These are phyloP conservation scores for Hypselothyrea guttata DNA, from an alignment of 2,888 invertebrate genomes.

Conservation along the genomic window DNA sequence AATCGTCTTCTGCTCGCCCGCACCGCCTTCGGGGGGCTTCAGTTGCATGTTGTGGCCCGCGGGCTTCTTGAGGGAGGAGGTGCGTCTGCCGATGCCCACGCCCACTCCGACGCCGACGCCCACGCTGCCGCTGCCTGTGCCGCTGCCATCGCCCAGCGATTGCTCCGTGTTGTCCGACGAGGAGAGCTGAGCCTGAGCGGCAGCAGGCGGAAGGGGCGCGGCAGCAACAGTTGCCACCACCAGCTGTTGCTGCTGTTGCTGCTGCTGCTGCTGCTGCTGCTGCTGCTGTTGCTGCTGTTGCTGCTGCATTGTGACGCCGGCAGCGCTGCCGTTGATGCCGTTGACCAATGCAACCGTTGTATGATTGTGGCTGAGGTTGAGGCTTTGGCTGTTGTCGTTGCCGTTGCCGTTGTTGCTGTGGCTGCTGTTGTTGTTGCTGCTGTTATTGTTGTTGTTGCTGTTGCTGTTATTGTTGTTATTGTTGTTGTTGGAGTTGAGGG, in stretches of 20 bases:
- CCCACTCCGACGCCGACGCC: no score
- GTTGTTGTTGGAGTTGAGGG: conserved; percentile 81
- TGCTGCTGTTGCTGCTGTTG: conserved; percentile 21
- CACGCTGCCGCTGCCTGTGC: no score
- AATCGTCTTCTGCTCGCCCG: conserved; percentile 80
- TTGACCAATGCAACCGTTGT: conserved; percentile 56
- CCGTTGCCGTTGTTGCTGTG: background rate
- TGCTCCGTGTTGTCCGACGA: conserved; percentile 82
- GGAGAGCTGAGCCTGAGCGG: conserved; percentile 48
- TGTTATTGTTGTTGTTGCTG: conserved; percentile 45
- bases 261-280: conserved; percentile 7
- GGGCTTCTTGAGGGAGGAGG: conserved; percentile 76
- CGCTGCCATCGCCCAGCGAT: conserved; percentile 64
- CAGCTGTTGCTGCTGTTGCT: conserved; percentile 35
- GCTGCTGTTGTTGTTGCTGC: conserved; percentile 23
- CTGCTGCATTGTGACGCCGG: conserved; percentile 50
- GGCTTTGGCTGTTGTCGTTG: conserved; percentile 42
- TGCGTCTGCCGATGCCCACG: conserved; percentile 44
- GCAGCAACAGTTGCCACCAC: background rate
- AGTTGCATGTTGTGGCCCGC: conserved; percentile 37
- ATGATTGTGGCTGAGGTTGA: conserved; percentile 4
- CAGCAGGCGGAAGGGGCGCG: background rate
- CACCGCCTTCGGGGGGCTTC: conserved; percentile 48
- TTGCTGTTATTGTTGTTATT: conserved; percentile 62
- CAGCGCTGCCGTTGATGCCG: conserved; percentile 52